These are phyloP conservation scores for Apotomis turbidana DNA, from an alignment of 2,888 invertebrate genomes.

Conservation along the genomic window DNA sequence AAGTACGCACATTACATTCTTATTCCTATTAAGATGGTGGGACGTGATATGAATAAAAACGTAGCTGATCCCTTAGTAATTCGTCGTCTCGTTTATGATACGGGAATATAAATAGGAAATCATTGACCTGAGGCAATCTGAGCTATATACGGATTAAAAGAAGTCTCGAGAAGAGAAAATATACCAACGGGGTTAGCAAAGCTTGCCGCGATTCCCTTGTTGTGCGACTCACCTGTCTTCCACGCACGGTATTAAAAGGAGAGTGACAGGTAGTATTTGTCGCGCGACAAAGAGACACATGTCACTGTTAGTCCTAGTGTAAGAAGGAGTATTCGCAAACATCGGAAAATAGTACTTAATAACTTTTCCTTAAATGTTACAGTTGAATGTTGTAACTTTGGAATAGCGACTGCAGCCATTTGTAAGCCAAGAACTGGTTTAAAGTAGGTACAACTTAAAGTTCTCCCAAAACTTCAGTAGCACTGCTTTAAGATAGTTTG, in stretches of 20 bases:
- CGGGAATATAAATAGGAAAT: neutral
- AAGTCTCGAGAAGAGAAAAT: neutral
- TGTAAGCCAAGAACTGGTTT: conserved; percentile 3
- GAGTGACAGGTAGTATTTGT: too few species aligned
- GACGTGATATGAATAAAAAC: conserved; percentile 34
- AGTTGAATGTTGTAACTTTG: neutral
- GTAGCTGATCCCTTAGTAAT: conserved; percentile 6
- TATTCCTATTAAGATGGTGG: conserved; percentile 16
- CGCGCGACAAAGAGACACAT: too few species aligned
- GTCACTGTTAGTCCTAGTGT: too few species aligned
- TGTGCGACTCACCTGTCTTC: too few species aligned
- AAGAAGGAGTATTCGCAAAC: too few species aligned
- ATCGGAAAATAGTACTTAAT: neutral
- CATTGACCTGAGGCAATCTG: neutral
- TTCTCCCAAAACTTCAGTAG: conserved; percentile 11
- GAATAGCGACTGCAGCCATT: neutral
- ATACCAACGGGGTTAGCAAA: too few species aligned
- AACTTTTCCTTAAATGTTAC: neutral
- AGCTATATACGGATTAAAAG: neutral
- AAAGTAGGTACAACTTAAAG: conserved; percentile 5
- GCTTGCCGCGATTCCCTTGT: too few species aligned
- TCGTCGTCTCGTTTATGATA: conserved; percentile 6
- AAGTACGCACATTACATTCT: conserved; percentile 26
- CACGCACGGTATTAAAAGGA: too few species aligned
- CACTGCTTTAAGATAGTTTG: neutral